phyloP scores from a whole-genome alignment of 2,888 invertebrate species.

The Spodoptera exigua region DNA sequence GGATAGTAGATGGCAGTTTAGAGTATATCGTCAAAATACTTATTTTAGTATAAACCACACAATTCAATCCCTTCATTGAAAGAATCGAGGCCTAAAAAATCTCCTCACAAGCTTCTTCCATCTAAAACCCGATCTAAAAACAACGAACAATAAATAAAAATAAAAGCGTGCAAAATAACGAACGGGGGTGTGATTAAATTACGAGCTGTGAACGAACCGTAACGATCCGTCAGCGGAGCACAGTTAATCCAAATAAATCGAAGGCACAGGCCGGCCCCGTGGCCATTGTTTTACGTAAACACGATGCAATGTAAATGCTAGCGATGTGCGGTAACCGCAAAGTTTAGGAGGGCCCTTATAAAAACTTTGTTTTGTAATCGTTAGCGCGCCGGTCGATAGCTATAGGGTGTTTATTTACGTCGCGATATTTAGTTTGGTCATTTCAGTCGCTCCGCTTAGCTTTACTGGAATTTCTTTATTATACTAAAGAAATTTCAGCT shows the following conservation, averaged over 20 bases:
- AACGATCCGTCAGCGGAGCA: slow-evolving; percentile 26
- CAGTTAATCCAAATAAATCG: slow-evolving; percentile 41
- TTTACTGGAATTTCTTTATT: too few species aligned
- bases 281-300: slow-evolving; percentile 36
- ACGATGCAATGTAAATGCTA: slow-evolving; percentile 37
- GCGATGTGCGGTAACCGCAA: slow-evolving; percentile 26
- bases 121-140: too few species aligned
- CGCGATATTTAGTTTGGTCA: too few species aligned
- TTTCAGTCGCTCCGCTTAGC: too few species aligned
- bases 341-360: slow-evolving; percentile 26
- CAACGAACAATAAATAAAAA: slow-evolving; percentile 13
- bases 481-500: too few species aligned
- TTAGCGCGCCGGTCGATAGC: slow-evolving; percentile 4
- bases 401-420: too few species aligned
- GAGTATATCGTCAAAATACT: too few species aligned
- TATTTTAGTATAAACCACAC: too few species aligned
- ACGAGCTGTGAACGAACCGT: slow-evolving; percentile 12
- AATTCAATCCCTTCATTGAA: too few species aligned
- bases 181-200: slow-evolving; percentile 38
- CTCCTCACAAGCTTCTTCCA: too few species aligned
- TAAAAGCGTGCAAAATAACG: slow-evolving; percentile 18
- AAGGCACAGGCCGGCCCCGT: slow-evolving; percentile 15
- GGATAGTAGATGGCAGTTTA: too few species aligned
- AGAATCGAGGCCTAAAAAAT: too few species aligned
- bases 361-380: slow-evolving; percentile 24